A percentile compares a stretch with the other conserved stretches of the same genome.
Evolutionary conservation across 2,888 invertebrate species (phyloP).

Genomic region (Lepas anatifera): DNA sequence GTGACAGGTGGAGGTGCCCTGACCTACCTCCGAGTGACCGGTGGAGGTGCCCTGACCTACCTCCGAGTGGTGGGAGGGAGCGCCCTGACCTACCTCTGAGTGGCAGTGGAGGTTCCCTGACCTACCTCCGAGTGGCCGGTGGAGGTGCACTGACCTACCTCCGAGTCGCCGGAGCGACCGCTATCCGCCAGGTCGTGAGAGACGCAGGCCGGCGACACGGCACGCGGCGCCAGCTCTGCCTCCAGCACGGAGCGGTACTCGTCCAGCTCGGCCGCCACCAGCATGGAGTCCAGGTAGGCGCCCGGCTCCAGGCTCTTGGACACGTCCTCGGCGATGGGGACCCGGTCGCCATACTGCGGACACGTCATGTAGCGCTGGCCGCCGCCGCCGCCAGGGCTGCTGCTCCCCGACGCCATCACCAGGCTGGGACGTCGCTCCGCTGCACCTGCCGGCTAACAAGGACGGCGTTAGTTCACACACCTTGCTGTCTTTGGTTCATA

Average conservation of each 20-base stretch:
- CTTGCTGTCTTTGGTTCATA: no score
- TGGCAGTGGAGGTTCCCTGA: no score
- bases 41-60: no score
- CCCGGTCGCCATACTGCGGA: background rate
- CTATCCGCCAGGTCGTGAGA: slow-evolving; percentile 17
- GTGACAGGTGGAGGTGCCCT: no score
- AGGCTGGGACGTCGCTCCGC: no score
- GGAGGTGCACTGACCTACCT: background rate
- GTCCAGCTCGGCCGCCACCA: slow-evolving; percentile 40
- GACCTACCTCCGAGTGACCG: no score
- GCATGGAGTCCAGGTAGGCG: slow-evolving; percentile 49
- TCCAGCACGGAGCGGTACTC: background rate
- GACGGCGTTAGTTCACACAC: no score
- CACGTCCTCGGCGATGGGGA: slow-evolving; percentile 17
- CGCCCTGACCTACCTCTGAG: no score
- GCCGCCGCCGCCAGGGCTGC: background rate
- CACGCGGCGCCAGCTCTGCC: background rate
- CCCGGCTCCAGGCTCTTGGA: slow-evolving; percentile 40
- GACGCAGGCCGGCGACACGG: background rate
- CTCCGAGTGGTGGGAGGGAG: no score
- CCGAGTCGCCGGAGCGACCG: background rate
- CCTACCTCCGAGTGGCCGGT: background rate
- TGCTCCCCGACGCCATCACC: no score
- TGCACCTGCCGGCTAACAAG: no score
- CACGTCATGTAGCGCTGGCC: background rate